Evolutionary conservation across 64 coral and sea anemone species (phyloP), one percentile per base, ranked within the genome.

Genomic region (Pocillopora damicornis): DNA sequence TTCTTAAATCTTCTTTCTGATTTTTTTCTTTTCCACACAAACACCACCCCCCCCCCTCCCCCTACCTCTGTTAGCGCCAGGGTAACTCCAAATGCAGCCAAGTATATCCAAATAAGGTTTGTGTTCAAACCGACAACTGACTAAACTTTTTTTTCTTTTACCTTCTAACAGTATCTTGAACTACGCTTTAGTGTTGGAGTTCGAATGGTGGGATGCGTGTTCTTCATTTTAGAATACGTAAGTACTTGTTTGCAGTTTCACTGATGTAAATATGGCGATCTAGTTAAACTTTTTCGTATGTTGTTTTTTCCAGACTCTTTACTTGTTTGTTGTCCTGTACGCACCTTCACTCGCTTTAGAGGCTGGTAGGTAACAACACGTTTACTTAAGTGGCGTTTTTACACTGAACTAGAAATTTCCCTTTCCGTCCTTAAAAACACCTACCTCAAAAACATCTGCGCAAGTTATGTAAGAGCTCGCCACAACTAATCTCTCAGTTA

Each of bases 221-320:
- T 92, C 85, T 92, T 92, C 56, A 92, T 92, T 69, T 60, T 92
- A 30, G 90, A 87, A 92, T 92, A 92, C 23, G 90, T 92, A 87
- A 92, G 90, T 87, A 92, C 74, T 6, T 20, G 5, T 30, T 30
- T 30, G 30, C 30, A 68, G 18, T 38, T 20, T 16, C 62, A 16
- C 15, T 0, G 64, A 67, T 67, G 17, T 67, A 20, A 5, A 67
- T 22, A 67, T 22, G 1, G 64, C 13, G 13, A 22, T 20, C 5
- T 17, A 16, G 64, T 8, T 18, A 67, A 18, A 17, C 23, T 68
- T n/a, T 68, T 16, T 23, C 65, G 18, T 68, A 35, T 37, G 42
- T 78, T 59, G 17, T 36, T 73, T 81, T 91, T 9, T 25, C 22
- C 58, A 87, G 90, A 92, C 90, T 25, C 76, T 92, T 83, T 92